Conservation (phyloP, 2,888 invertebrate genomes). For the Sinopyrophorus schimmeli region DNA sequence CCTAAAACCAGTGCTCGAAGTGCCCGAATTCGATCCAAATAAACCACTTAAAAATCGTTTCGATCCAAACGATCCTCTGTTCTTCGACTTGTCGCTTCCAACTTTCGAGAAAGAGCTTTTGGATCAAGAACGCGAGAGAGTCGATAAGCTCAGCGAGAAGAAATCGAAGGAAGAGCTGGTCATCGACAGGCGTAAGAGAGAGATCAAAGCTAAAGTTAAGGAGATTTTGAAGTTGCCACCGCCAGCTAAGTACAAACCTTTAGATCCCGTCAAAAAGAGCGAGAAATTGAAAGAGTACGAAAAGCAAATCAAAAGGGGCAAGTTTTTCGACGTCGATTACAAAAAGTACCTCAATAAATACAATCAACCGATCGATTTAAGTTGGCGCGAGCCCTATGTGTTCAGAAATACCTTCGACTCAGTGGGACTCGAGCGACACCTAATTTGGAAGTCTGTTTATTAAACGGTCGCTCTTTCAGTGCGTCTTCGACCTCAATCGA, state of each 20-base stretch:
- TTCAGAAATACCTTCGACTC: constrained; percentile 51
- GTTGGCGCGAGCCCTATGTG: constrained; percentile 48
- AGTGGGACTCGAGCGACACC: constrained; percentile 54
- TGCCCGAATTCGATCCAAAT: constrained; percentile 30
- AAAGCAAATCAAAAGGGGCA: constrained; percentile 50
- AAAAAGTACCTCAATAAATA: constrained; percentile 49
- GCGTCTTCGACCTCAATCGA: constrained; percentile 44
- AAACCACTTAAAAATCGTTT: constrained; percentile 32
- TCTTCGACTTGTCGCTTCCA: constrained; percentile 39
- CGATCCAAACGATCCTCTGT: constrained; percentile 32
- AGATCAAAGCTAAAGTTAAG: constrained; percentile 46
- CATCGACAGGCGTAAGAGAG: constrained; percentile 49
- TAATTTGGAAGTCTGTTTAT: constrained; percentile 52
- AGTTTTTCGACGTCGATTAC: constrained; percentile 51
- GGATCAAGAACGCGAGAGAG: constrained; percentile 50
- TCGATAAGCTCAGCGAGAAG: constrained; percentile 49
- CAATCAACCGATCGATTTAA: constrained; percentile 24
- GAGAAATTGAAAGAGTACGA: constrained; percentile 51
- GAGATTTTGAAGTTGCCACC: constrained; percentile 43
- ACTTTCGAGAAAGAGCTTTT: constrained; percentile 50
- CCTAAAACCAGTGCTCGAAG: constrained; percentile 20
- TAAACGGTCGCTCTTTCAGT: constrained; percentile 38
- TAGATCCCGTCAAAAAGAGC: constrained; percentile 52
- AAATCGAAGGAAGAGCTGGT: constrained; percentile 49
- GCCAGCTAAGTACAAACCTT: constrained; percentile 47